Evolutionary conservation across 1,140 invertebrate species (phyloP).

Genomic region (Drosophila cardini): DNA sequence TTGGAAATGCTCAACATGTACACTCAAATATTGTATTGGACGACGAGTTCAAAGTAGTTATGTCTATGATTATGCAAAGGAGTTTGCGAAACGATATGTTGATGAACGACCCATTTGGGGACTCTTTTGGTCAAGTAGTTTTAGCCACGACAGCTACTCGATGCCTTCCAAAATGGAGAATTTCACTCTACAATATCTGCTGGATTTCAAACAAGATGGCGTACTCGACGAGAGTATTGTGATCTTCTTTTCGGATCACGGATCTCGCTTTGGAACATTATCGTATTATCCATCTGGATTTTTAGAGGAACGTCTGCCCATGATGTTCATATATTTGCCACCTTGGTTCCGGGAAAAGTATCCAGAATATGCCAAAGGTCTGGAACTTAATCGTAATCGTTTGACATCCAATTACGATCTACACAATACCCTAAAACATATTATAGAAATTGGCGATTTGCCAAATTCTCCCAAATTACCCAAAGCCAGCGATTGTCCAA

Average conservation of each 20-base stretch:
- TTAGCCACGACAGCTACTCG: slow-evolving; percentile 89
- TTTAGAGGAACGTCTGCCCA: slow-evolving; percentile 95
- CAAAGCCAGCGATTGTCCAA: slow-evolving; percentile 85
- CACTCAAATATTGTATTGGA: slow-evolving; percentile 85
- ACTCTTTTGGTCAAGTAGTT: slow-evolving; percentile 91
- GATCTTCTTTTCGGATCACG: slow-evolving; percentile 96
- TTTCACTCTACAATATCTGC: slow-evolving; percentile 86
- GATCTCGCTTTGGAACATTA: slow-evolving; percentile 93
- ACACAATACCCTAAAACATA: slow-evolving; percentile 88
- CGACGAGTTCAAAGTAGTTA: slow-evolving; percentile 86
- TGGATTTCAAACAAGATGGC: slow-evolving; percentile 86
- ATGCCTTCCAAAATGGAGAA: slow-evolving; percentile 89
- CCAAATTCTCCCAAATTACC: slow-evolving; percentile 19
- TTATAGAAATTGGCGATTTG: slow-evolving; percentile 73
- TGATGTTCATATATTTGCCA: slow-evolving; percentile 92
- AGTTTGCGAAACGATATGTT: slow-evolving; percentile 85
- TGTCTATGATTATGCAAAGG: slow-evolving; percentile 86
- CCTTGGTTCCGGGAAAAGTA: slow-evolving; percentile 89
- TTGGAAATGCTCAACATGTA: slow-evolving; percentile 46
- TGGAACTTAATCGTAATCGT: slow-evolving; percentile 89
- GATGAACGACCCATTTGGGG: slow-evolving; percentile 87
- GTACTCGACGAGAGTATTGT: slow-evolving; percentile 89
- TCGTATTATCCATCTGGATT: slow-evolving; percentile 88
- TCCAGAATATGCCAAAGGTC: slow-evolving; percentile 88
- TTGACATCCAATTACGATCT: slow-evolving; percentile 94